Evolutionary conservation across 92 coral and sea anemone genomes (phyloP).

Genomic region (Pocillopora grandis): DNA sequence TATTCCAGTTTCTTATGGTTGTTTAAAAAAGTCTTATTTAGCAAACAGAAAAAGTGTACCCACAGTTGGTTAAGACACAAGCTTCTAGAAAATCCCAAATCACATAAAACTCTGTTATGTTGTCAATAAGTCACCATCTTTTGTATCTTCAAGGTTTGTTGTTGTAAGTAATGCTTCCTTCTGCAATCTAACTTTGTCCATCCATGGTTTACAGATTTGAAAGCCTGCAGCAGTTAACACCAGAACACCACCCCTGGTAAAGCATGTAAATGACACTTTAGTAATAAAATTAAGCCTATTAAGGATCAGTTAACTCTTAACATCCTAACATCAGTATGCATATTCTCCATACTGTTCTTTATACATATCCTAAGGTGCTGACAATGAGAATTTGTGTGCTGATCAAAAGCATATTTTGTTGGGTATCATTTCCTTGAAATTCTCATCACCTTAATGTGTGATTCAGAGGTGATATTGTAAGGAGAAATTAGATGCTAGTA

Average conservation of each 20-base stretch:
- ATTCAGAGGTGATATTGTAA: no score
- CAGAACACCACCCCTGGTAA: conserved; percentile 75
- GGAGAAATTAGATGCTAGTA: no score
- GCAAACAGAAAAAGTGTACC: conserved; percentile 10
- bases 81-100: background rate
- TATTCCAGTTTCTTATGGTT: background rate
- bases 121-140: conserved; percentile 22
- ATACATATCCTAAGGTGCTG: no score
- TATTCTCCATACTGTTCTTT: no score
- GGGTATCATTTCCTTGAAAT: no score
- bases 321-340: no score
- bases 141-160: conserved; percentile 24
- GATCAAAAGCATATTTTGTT: no score
- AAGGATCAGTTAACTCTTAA: no score
- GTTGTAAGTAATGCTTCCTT: conserved; percentile 57
- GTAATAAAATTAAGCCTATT: background rate
- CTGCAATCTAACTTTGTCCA: conserved; percentile 81
- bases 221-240: conserved; percentile 78
- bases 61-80: conserved; percentile 6
- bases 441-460: no score
- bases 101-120: conserved; percentile 4
- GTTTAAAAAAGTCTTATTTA: background rate
- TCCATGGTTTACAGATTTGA: conserved; percentile 85
- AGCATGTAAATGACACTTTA: background rate
- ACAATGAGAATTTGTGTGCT: no score